Evolutionary conservation across 2,113 vertebrate genomes (phyloP), one percentile per base, ranked within the genome.

Genomic region (Lagenorhynchus albirostris): DNA sequence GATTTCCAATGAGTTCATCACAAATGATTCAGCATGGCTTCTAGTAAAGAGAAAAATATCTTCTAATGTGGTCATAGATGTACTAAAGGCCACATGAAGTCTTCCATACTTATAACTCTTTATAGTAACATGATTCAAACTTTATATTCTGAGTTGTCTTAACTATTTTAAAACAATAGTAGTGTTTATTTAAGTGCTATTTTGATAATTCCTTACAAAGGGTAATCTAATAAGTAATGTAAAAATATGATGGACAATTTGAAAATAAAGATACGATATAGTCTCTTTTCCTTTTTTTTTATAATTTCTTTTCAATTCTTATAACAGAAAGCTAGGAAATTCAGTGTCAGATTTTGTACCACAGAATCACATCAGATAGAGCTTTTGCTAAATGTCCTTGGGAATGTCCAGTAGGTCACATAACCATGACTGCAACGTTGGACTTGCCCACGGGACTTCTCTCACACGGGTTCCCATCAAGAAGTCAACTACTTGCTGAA

Each of bases 1-100:
- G 77, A 91, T 89, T 97, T 44, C 87, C 63, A 97, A 21, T 96
- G 50, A 63, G 80, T 98, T 95, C 76, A 87, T 96, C 95, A 85
- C 26, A 12, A 95, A 86, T 1, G 63, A 94, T 3, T 60, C 44
- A 70, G 29, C 73, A n/a, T 67, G 9, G 41, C 73, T 96, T 62
- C 80, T 36, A 17, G 67, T 36, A 97, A 91, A 83, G 41, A 21
- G n/a, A 62, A 25, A 71, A 88, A 73, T 68, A 65, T 79, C 47
- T 84, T 55, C 80, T 88, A 97, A 95, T 53, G 62, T 91, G 88
- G 80, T 84, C 91, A 4, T 23, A 82, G 81, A 60, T 50, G 55
- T 29, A 82, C 80, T 71, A 60, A 92, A 41, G 77, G 9, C 26
- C 84, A 47, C 31, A 53, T 17, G 44, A 88, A 50, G 70, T 67